Conservation (phyloP, 35 echinoderm and acorn worm genomes). For the Acanthaster planci region DNA sequence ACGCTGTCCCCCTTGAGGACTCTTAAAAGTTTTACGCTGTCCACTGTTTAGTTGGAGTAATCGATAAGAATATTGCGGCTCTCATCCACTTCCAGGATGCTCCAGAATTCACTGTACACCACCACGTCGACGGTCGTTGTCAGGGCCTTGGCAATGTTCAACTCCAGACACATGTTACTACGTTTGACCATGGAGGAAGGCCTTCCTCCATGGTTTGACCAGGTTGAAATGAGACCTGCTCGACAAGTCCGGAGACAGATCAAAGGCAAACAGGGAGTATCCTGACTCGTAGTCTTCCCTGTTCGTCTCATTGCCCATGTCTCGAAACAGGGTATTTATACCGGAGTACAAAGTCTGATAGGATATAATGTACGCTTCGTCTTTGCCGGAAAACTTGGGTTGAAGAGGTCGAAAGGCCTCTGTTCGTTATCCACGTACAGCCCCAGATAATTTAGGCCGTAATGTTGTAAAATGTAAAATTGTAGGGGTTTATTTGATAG, state of each 20-base stretch:
- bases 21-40: constrained; percentile 12
- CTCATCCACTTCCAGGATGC: constrained; percentile 48
- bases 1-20: constrained; percentile 18
- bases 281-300: constrained; percentile 46
- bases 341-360: constrained; percentile 63
- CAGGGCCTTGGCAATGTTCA: constrained; percentile 15
- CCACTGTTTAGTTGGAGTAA: constrained; percentile 46
- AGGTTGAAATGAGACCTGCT: constrained; percentile 52
- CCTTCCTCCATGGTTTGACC: too few relatives aligned
- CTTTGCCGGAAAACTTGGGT: constrained; percentile 42
- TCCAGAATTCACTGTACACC: constrained; percentile 46
- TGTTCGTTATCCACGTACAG: constrained; percentile 53
- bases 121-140: constrained; percentile 45
- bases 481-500: constrained; percentile 41
- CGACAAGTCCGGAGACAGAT: constrained; percentile 48
- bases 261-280: constrained; percentile 56
- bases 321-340: constrained; percentile 23
- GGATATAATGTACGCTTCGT: constrained; percentile 29
- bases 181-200: too few relatives aligned
- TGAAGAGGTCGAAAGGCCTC: constrained; percentile 42
- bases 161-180: constrained; percentile 50
- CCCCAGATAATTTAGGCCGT: constrained; percentile 40
- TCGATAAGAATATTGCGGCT: constrained; percentile 49
- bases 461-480: constrained; percentile 69
- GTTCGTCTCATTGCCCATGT: constrained; percentile 16